Evolutionary conservation across 1,140 invertebrate genomes (phyloP).

Genomic region (Psilanteris sp.): DNA sequence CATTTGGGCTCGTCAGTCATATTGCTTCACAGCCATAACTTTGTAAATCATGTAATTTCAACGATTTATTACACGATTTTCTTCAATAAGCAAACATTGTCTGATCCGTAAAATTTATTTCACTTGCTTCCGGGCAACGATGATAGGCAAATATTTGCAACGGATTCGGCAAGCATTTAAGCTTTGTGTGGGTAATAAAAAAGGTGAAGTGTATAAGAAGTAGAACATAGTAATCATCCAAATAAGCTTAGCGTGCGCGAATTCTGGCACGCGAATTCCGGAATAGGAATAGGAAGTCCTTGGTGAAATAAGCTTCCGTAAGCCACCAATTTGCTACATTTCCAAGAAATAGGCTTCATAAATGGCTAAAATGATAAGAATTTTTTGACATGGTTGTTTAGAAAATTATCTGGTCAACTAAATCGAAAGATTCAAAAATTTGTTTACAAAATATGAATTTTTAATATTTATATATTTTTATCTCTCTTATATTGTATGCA

Average conservation of each 20-base stretch:
- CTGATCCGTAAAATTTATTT: constrained; percentile 21
- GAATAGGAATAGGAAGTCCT: constrained; percentile 24
- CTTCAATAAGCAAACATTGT: constrained; percentile 2
- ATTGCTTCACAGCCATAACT: not conserved
- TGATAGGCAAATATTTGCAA: constrained; percentile 28
- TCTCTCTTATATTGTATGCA: too few relatives aligned
- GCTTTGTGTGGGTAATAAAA: constrained; percentile 13
- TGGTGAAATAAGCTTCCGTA: constrained; percentile 46
- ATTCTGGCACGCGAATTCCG: constrained; percentile 44
- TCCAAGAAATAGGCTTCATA: too few relatives aligned
- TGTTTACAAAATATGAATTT: too few relatives aligned
- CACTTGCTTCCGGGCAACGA: constrained; percentile 4
- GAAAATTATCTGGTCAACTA: too few relatives aligned
- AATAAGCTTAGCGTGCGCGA: constrained; percentile 30
- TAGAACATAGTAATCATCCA: constrained; percentile 26
- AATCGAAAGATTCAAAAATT: too few relatives aligned
- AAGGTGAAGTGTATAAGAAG: constrained; percentile 16
- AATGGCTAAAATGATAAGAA: too few relatives aligned
- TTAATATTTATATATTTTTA: too few relatives aligned
- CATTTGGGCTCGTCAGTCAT: not conserved
- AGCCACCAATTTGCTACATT: constrained; percentile 65
- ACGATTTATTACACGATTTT: constrained; percentile 16
- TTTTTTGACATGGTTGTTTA: too few relatives aligned
- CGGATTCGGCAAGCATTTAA: constrained; percentile 14
- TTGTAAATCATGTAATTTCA: too few relatives aligned